A percentile compares a stretch with the other conserved stretches of the same genome.
phyloP scores from a whole-genome alignment of 1,140 invertebrate genomes.

The Nephila pilipes region DNA sequence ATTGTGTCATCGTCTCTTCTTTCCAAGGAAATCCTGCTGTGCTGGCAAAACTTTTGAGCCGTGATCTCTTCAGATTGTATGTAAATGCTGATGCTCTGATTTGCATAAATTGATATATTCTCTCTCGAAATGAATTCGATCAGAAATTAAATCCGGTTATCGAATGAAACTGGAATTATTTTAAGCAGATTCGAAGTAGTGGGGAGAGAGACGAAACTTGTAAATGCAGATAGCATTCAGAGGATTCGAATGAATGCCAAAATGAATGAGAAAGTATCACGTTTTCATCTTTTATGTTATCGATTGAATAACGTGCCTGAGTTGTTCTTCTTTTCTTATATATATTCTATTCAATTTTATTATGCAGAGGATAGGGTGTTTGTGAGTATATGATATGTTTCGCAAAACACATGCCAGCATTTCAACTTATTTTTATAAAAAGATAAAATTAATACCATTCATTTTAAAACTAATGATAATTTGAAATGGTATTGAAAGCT shows the following conservation, averaged over 20 bases:
- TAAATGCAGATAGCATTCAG: neutral
- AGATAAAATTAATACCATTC: too few relatives aligned
- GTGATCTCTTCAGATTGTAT: neutral
- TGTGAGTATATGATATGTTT: too few relatives aligned
- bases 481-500: too few relatives aligned
- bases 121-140: neutral
- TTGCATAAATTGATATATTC: conserved; percentile 5
- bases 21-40: neutral
- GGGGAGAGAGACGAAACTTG: neutral
- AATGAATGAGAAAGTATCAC: neutral
- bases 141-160: neutral
- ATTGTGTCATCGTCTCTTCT: neutral
- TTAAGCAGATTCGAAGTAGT: too few relatives aligned
- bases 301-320: too few relatives aligned
- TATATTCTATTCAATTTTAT: too few relatives aligned
- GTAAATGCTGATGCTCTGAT: neutral
- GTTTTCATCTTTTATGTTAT: too few relatives aligned
- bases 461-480: too few relatives aligned
- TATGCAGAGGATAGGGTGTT: too few relatives aligned
- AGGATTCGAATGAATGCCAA: neutral
- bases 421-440: too few relatives aligned
- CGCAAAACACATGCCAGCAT: too few relatives aligned
- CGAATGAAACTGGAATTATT: neutral
- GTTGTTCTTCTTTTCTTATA: too few relatives aligned
- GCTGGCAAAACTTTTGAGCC: neutral